A percentile compares a stretch with the other conserved stretches of the same genome.
Conservation (phyloP, 2,113 vertebrate genomes). For the Octodon degus region DNA sequence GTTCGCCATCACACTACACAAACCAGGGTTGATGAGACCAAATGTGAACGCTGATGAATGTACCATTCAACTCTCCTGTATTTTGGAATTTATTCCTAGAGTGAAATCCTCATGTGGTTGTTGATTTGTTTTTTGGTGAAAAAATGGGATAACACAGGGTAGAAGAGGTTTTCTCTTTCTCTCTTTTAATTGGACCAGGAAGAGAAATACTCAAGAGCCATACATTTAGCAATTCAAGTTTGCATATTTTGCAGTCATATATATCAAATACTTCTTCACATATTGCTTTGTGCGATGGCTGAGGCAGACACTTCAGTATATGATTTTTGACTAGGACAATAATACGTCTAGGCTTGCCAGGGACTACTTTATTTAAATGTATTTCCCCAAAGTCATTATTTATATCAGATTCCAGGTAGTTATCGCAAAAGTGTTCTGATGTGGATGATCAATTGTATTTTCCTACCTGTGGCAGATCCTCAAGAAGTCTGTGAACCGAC, state of each 20-base stretch:
- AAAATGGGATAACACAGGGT: background rate
- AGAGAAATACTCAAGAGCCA: background rate
- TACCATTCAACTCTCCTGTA: background rate
- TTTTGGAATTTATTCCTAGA: background rate
- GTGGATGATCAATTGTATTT: background rate
- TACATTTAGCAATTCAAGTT: background rate
- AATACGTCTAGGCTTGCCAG: background rate
- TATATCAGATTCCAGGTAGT: background rate
- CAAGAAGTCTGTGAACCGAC: background rate
- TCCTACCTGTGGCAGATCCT: background rate
- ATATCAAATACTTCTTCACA: background rate
- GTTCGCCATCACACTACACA: background rate
- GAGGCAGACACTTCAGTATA: background rate
- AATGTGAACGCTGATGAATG: background rate
- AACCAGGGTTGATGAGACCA: background rate
- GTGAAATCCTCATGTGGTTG: background rate
- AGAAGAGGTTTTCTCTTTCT: background rate
- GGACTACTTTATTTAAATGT: background rate
- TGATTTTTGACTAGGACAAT: background rate
- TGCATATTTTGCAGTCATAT: background rate
- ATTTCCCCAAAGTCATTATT: background rate
- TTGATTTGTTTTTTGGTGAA: background rate
- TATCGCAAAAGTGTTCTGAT: background rate
- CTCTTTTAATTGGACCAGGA: background rate
- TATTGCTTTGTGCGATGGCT: background rate